A percentile compares a stretch with the other conserved stretches of the same genome.
Conservation (phyloP, 2,888 invertebrate species). For the Drosophila pseudotalamancana region DNA sequence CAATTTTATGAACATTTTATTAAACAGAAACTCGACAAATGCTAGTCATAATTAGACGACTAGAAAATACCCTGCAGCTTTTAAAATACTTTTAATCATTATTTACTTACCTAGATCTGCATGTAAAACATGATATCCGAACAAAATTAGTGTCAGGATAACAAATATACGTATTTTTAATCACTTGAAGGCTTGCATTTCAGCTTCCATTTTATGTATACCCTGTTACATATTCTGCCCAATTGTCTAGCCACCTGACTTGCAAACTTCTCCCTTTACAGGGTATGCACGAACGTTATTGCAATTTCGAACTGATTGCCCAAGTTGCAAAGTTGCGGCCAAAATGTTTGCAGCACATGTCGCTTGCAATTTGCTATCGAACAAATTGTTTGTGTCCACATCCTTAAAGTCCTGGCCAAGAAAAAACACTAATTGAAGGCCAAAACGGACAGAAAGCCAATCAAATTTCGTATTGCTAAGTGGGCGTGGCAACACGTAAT, state of each 20-base stretch:
- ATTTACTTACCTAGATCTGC: too few species aligned
- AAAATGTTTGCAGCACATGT: constrained; percentile 59
- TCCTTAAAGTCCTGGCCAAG: constrained; percentile 40
- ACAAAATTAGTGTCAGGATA: too few species aligned
- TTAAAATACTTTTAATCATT: too few species aligned
- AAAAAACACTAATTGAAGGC: constrained; percentile 70
- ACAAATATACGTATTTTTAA: too few species aligned
- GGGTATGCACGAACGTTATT: constrained; percentile 22
- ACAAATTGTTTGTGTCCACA: constrained; percentile 54
- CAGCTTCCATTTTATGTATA: too few species aligned
- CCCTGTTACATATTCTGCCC: background rate
- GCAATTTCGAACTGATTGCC: constrained; percentile 52
- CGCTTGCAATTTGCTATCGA: constrained; percentile 60
- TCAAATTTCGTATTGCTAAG: constrained; percentile 16
- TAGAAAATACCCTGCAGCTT: background rate
- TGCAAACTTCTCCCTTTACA: background rate
- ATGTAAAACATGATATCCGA: too few species aligned
- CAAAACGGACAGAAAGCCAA: constrained; percentile 25
- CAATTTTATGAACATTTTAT: too few species aligned
- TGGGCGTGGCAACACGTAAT: constrained; percentile 41
- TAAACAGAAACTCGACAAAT: too few species aligned
- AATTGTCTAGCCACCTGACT: background rate
- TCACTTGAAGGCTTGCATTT: background rate
- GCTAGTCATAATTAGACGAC: background rate
- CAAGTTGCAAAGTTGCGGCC: constrained; percentile 42